Base-by-base conservation (phyloP, 2,797 vertebrate species). In the Apogon talboti region DNA sequence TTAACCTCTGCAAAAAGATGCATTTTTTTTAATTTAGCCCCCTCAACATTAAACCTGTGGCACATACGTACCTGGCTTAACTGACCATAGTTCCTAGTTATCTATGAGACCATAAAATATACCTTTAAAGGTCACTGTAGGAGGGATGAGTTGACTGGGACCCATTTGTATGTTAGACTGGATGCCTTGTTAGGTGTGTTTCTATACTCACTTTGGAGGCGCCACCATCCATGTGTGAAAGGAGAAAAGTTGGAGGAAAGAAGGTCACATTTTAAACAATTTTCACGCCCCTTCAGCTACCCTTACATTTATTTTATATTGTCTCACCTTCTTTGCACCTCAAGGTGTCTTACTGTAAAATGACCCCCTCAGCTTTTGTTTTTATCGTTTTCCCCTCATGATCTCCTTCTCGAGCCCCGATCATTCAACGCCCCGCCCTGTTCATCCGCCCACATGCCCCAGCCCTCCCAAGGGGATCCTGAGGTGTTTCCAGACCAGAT, bases 101-200 rank as follows among this genome's bases (percentile, higher is more conserved):
- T 30, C 24, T 43, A 57, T 1, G 0, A 55, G 45, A 41, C 18
- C 7, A 21, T 71, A 73, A 75, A 78, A 62, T 60, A 71, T 73
- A 62, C 68, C 60, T 74, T 30, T 66, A 75, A 73, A 82, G 69
- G 71, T 76, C 69, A 69, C 58, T 54, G 4, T 6, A 38, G 56
- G 45, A 70, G 41, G 67, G 63, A 78, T 66, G 66, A 71, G 60
- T 24, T 42, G 45, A 51, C 33, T 43, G 19, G 7, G 46, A 67
- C n/a, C 66, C 64, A 62, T 55, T 53, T 73, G 53, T 71, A 63
- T 55, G 58, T 15, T 49, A 66, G 59, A 14, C 44, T 42, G 43
- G 51, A n/a, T 52, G 38, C 37, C 58, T 70, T 69, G 71, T 78
- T 80, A 76, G 44, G 12, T 59, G 15, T 58, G 43, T 61, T 47